phyloP scores from a whole-genome alignment of 2,797 vertebrate species.

The Acanthiza pusilla region DNA sequence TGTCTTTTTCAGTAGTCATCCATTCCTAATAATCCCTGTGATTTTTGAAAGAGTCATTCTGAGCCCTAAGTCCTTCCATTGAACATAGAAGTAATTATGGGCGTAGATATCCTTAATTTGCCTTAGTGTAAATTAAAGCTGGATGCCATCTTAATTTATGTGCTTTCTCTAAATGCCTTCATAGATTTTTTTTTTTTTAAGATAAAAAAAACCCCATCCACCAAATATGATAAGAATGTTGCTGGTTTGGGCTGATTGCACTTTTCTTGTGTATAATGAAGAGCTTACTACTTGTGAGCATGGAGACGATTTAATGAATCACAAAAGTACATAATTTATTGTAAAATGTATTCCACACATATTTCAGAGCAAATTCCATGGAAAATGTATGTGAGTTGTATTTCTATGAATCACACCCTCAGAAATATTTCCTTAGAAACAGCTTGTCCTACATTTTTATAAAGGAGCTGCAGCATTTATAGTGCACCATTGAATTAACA shows the following conservation, averaged over 20 bases:
- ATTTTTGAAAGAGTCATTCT: background rate
- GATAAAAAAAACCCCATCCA: background rate
- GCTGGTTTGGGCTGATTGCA: constrained; percentile 19
- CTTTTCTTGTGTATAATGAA: constrained; percentile 37
- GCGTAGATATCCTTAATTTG: constrained; percentile 23
- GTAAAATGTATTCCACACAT: constrained; percentile 53
- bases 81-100: constrained; percentile 5
- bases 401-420: constrained; percentile 65
- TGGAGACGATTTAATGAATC: constrained; percentile 59
- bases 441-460: constrained; percentile 66
- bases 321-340: constrained; percentile 65
- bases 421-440: constrained; percentile 71
- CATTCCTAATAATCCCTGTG: constrained; percentile 9
- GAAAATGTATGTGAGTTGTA: constrained; percentile 59
- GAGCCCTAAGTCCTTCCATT: background rate
- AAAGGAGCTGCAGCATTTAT: constrained; percentile 62
- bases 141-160: background rate
- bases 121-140: constrained; percentile 19
- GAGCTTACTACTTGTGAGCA: constrained; percentile 22
- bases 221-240: background rate
- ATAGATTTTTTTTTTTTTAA: background rate
- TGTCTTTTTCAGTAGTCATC: background rate
- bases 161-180: constrained; percentile 30
- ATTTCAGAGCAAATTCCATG: constrained; percentile 67
- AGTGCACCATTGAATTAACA: constrained; percentile 70